Evolutionary conservation across 2,113 vertebrate species (phyloP), one percentile per base, ranked within the genome.

Genomic region (Butorides virescens): DNA sequence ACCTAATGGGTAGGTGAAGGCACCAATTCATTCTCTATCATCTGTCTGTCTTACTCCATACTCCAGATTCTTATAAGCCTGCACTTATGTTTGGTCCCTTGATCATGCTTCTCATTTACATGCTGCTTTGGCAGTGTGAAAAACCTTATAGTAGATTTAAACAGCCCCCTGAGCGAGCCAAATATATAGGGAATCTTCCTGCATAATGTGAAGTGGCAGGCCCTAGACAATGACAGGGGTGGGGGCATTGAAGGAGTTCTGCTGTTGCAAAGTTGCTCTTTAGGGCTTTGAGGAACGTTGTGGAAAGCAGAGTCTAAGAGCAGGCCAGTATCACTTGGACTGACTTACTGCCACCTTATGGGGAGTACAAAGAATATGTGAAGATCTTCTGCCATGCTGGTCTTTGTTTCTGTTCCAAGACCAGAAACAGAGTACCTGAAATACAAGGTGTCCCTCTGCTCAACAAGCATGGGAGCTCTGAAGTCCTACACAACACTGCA

Each of bases 71-170:
- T 88, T 78, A 13, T 50, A 62, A 81, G 14, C 27, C 37, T 90
- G 52, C 66, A 15, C 13, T 67, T 78, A 14, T 0, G 1, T 70
- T 86, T 92, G 39, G 29, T 53, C 36, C 62, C 66, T 86, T 86
- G 53, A 78, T 72, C 36, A 11, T 0, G 1, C 11, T 59, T 82
- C 62, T 94, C 18, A 47, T 79, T 92, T 56, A 42, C 7, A 11
- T 37, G 71, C 12, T 0, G 0, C 44, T 81, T 49, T 59, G 50
- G 66, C 4, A 3, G 10, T 82, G 74, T 4, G 4, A 47, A 58
- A 50, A 56, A 32, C 49, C 44, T 11, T 59, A 47, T 26, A 29
- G 39, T 53, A 62, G 59, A 78, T 72, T 20, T 79, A 82, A 88
- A 50, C 27, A 55, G 19, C 23, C 30, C 42, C 30, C 46, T 3